Evolutionary conservation across 2,113 vertebrate genomes (phyloP).

Genomic region (Leucopsar rothschildi): DNA sequence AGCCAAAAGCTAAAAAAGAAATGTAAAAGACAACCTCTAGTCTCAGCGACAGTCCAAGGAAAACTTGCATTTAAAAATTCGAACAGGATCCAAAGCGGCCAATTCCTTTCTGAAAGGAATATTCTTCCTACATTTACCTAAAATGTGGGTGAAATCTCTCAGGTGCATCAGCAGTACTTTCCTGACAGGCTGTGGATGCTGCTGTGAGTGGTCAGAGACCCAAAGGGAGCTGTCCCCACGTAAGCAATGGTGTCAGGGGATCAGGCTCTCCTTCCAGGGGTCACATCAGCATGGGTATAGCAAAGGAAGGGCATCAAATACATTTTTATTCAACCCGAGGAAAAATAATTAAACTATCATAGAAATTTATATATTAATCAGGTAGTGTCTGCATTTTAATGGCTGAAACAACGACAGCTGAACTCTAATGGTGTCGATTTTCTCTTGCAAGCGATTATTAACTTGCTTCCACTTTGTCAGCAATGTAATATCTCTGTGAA

Average conservation of each 20-base stretch:
- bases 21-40: neutral
- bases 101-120: neutral
- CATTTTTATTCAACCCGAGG: neutral
- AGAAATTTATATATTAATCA: neutral
- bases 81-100: neutral
- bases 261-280: neutral
- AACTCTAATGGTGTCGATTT: constrained; percentile 7
- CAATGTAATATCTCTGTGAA: neutral
- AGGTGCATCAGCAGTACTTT: neutral
- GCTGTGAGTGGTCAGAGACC: neutral
- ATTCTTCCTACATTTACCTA: neutral
- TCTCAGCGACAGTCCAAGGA: neutral
- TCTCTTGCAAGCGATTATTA: neutral
- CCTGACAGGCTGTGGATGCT: neutral
- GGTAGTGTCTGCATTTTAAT: neutral
- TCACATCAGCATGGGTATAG: fast-evolving
- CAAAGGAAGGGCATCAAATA: neutral
- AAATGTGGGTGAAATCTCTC: neutral
- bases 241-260: fast-evolving
- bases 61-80: neutral
- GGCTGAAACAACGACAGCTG: neutral
- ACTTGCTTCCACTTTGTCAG: constrained; percentile 35
- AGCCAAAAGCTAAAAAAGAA: neutral
- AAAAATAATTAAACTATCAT: neutral
- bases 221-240: fast-evolving